Percentiles rank a stretch among this genome's conserved stretches.
Conservation (phyloP, 2,888 invertebrate genomes). For the Drosophila falleni region DNA sequence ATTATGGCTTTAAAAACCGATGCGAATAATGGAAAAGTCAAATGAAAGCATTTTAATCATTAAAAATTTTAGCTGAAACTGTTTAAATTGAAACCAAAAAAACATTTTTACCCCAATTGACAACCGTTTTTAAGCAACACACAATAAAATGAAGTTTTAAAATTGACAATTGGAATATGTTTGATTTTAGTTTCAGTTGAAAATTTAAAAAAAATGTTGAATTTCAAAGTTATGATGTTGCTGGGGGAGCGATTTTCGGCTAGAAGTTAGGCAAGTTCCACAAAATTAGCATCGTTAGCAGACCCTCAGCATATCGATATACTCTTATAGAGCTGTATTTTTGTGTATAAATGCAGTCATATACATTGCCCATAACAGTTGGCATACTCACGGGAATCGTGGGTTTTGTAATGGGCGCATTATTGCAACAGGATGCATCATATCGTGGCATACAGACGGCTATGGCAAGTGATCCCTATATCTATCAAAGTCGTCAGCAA, state of each 20-base stretch:
- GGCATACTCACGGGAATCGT: slow-evolving; percentile 44
- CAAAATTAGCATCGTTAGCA: slow-evolving; percentile 13
- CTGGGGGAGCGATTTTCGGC: not conserved
- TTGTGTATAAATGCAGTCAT: slow-evolving; percentile 2
- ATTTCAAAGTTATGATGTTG: not conserved
- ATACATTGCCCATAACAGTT: slow-evolving; percentile 37
- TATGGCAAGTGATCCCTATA: slow-evolving; percentile 60
- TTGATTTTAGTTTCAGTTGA: slow-evolving; percentile 32
- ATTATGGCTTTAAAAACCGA: no score
- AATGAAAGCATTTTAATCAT: no score
- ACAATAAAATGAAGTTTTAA: not conserved
- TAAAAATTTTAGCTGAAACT: no score
- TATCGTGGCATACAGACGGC: slow-evolving; percentile 44
- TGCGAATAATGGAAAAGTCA: no score
- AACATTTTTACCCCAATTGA: no score
- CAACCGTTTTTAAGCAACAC: not conserved
- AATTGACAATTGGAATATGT: not conserved
- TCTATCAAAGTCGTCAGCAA: slow-evolving; percentile 45
- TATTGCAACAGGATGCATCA: slow-evolving; percentile 61
- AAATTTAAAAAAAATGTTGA: slow-evolving; percentile 11
- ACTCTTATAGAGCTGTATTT: slow-evolving; percentile 2
- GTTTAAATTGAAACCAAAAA: no score
- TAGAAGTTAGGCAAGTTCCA: slow-evolving; percentile 1
- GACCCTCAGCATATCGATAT: not conserved
- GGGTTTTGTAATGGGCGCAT: slow-evolving; percentile 58